These are phyloP conservation scores for Prunella strophiata DNA, from an alignment of 2,797 vertebrate species.

Conservation along the genomic window DNA sequence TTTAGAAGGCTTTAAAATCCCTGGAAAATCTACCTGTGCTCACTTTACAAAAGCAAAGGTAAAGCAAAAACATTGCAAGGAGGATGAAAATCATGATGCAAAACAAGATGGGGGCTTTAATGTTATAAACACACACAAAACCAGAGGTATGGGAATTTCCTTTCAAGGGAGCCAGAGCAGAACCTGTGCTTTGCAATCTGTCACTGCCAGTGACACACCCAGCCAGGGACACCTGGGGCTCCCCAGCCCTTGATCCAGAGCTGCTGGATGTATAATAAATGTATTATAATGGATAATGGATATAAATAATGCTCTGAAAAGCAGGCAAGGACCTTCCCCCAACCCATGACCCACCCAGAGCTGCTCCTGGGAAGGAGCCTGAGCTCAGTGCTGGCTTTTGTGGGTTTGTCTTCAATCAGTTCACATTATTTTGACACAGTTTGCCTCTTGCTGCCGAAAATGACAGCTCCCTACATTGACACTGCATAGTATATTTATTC, in stretches of 20 bases:
- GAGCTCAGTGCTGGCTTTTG: neutral
- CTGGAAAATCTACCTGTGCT: neutral
- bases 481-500: conserved; percentile 33
- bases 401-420: neutral
- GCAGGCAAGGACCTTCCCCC: neutral
- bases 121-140: neutral
- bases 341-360: fast-evolving
- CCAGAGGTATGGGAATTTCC: fast-evolving
- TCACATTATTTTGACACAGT: neutral
- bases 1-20: neutral
- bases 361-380: fast-evolving
- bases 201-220: neutral
- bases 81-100: neutral
- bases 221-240: neutral
- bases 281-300: neutral
- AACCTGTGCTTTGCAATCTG: neutral
- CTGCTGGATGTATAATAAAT: neutral
- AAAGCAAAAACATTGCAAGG: neutral
- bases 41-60: neutral
- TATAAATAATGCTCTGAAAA: neutral
- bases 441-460: conserved; percentile 1
- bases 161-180: fast-evolving
- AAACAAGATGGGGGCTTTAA: neutral
- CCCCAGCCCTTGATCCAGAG: neutral
- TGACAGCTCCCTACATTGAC: neutral